Conservation (phyloP, 30 jellyfish, hydroid and myxozoan genomes). For the Hydra vulgaris region DNA sequence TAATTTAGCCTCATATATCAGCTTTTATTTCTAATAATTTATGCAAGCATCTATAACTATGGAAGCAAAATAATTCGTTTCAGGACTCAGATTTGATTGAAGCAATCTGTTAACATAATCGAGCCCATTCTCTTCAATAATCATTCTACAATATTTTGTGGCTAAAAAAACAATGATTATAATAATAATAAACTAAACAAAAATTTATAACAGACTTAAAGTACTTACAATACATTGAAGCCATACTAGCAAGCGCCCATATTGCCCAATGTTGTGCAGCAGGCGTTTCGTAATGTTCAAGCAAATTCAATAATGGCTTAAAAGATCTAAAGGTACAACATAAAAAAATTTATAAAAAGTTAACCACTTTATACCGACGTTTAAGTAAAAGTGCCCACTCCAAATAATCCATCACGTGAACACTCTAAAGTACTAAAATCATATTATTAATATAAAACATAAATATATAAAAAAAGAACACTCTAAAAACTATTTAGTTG, state of each 20-base stretch:
- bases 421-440: too few species aligned
- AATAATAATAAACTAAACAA: background rate
- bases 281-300: constrained; percentile 38
- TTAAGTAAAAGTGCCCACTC: too few species aligned
- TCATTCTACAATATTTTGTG: constrained; percentile 42
- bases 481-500: too few species aligned
- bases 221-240: constrained; percentile 62
- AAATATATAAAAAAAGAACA: too few species aligned
- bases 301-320: constrained; percentile 46
- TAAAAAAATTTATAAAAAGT: too few species aligned
- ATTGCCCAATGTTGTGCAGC: constrained; percentile 82
- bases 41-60: constrained; percentile 22
- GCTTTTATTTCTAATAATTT: background rate
- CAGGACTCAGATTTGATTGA: constrained; percentile 9
- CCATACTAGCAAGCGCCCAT: constrained; percentile 84
- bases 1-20: background rate
- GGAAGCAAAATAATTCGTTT: constrained; percentile 20
- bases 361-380: too few species aligned
- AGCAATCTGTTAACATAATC: constrained; percentile 23
- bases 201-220: background rate
- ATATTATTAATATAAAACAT: too few species aligned
- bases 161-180: constrained; percentile 17
- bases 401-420: too few species aligned
- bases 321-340: constrained; percentile 30
- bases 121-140: constrained; percentile 48